Conservation (phyloP, 2,113 vertebrate genomes). For the Pseudolaguvia tuberculata region DNA sequence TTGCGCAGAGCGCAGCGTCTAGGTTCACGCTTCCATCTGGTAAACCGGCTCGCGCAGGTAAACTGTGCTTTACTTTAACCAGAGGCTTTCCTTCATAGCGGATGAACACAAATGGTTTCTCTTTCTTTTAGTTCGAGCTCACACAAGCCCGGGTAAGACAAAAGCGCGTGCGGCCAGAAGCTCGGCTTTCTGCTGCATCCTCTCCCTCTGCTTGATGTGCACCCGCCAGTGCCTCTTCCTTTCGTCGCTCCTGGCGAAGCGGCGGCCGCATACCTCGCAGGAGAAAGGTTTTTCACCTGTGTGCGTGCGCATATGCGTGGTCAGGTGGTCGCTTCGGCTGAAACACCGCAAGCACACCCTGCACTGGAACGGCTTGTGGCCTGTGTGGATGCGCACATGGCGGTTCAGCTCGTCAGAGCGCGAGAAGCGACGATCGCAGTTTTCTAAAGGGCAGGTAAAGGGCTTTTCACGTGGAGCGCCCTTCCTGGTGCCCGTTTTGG, state of each 20-base stretch:
- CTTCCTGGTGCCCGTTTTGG: conserved; percentile 35
- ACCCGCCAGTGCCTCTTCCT: conserved; percentile 91
- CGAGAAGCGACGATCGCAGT: conserved; percentile 85
- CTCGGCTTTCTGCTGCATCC: conserved; percentile 49
- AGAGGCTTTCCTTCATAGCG: conserved; percentile 3
- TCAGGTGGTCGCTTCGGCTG: conserved; percentile 96
- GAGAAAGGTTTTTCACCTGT: conserved; percentile 93
- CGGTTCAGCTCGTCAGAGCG: conserved; percentile 89
- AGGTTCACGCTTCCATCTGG: conserved; percentile 10
- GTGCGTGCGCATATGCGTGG: conserved; percentile 94
- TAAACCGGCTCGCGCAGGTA: conserved; percentile 9
- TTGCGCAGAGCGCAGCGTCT: background rate
- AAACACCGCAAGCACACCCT: conserved; percentile 88
- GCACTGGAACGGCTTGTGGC: conserved; percentile 96
- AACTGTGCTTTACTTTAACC: conserved; percentile 18
- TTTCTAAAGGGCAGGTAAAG: conserved; percentile 82
- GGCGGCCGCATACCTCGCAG: conserved; percentile 89
- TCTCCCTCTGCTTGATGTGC: conserved; percentile 79
- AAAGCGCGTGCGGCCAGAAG: conserved; percentile 45
- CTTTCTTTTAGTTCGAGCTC: conserved; percentile 16
- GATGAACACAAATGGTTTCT: background rate
- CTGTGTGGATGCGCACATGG: conserved; percentile 91
- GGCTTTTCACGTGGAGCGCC: conserved; percentile 74
- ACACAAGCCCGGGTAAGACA: conserved; percentile 32
- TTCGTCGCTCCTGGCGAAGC: conserved; percentile 88